A percentile compares a stretch with the other conserved stretches of the same genome.
Conservation (phyloP, 2,113 vertebrate genomes). For the Circaetus gallicus region DNA sequence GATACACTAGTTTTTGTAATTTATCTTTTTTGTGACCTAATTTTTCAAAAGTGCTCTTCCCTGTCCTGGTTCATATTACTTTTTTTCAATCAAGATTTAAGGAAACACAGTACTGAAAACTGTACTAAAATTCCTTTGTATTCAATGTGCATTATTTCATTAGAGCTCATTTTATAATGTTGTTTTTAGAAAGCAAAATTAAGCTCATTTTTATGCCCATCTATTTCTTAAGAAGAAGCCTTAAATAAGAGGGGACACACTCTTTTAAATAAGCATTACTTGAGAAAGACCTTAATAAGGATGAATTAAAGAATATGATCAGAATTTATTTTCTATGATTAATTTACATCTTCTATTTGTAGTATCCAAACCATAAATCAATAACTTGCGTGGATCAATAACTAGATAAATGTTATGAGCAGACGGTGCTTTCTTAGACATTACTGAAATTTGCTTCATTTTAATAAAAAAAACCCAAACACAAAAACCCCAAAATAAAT, state of each 20-base stretch:
- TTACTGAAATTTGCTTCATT: neutral
- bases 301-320: neutral
- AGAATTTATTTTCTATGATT: neutral
- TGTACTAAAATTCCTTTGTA: neutral
- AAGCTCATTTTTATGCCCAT: neutral
- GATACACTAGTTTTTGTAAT: neutral
- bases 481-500: neutral
- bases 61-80: neutral
- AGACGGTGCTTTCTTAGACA: neutral
- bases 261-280: neutral
- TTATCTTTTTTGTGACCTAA: neutral
- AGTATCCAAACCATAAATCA: neutral
- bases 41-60: neutral
- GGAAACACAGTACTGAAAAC: neutral
- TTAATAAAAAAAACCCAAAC: neutral
- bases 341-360: neutral
- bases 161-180: neutral
- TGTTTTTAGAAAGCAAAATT: neutral
- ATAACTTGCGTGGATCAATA: neutral
- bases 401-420: neutral
- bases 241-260: rapidly evolving
- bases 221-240: neutral
- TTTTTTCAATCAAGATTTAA: neutral
- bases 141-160: neutral
- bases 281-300: neutral